Conservation (phyloP, 64 coral and sea anemone species). For the Montipora sp. region DNA sequence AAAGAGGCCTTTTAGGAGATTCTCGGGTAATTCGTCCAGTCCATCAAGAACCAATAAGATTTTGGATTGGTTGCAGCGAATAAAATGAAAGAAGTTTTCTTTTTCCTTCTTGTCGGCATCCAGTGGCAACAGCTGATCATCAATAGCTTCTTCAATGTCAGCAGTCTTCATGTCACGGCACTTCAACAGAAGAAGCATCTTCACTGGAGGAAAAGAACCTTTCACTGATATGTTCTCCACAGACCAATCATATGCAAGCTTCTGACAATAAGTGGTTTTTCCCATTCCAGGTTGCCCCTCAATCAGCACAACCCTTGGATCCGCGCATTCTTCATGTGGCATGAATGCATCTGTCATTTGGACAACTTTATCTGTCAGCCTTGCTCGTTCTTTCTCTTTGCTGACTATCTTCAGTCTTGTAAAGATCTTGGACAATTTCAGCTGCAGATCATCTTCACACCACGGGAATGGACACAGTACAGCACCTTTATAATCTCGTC, state of each 20-base stretch:
- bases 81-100: conserved; percentile 10
- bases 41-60: conserved; percentile 49
- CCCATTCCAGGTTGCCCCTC: conserved; percentile 24
- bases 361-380: not conserved
- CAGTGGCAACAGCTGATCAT: conserved; percentile 11
- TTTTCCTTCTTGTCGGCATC: conserved; percentile 3
- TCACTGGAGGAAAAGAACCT: conserved; percentile 22
- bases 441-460: conserved; percentile 15
- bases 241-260: conserved; percentile 61
- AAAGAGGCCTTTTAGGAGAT: not conserved
- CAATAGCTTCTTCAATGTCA: conserved; percentile 19
- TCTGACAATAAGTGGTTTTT: not conserved
- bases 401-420: conserved; percentile 24
- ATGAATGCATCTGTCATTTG: conserved; percentile 20
- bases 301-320: conserved; percentile 52
- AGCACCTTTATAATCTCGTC: too few species aligned
- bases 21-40: conserved; percentile 15
- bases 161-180: conserved; percentile 15
- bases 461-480: not conserved
- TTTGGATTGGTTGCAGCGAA: conserved; percentile 30
- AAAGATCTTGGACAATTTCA: not conserved
- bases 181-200: conserved; percentile 36
- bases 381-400: conserved; percentile 26
- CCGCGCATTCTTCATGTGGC: conserved; percentile 20
- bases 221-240: conserved; percentile 3